phyloP scores from a whole-genome alignment of 2,797 vertebrate species.

The Brachyrhaphis roseni region DNA sequence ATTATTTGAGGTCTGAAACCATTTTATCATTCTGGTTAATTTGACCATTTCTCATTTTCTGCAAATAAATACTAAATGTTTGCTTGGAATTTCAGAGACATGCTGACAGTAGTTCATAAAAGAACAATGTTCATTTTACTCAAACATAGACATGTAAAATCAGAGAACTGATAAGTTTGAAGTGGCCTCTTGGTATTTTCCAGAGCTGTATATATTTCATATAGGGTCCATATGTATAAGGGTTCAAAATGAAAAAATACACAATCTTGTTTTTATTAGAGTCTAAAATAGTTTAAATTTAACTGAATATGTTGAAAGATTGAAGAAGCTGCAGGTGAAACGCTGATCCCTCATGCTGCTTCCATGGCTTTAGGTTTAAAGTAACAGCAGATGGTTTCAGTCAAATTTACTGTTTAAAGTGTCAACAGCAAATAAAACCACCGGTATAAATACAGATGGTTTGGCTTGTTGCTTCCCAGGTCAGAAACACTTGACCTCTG shows the following conservation, averaged over 20 bases:
- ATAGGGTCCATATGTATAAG: not conserved
- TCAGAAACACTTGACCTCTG: not conserved
- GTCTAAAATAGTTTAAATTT: not conserved
- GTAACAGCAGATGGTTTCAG: not conserved
- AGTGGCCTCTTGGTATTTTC: too few relatives aligned
- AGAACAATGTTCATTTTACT: too few relatives aligned
- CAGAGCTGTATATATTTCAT: not conserved
- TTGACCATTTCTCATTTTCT: too few relatives aligned
- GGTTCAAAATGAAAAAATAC: not conserved
- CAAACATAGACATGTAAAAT: too few relatives aligned
- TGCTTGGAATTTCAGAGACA: too few relatives aligned
- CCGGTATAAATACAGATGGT: not conserved
- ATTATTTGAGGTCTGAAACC: too few relatives aligned
- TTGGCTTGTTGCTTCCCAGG: not conserved
- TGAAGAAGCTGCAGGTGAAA: not conserved
- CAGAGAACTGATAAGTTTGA: too few relatives aligned
- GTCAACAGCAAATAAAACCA: not conserved
- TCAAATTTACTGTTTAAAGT: not conserved
- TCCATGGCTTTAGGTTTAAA: not conserved
- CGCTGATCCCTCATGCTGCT: not conserved
- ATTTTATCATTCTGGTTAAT: too few relatives aligned
- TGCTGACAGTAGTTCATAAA: too few relatives aligned
- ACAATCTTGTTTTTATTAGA: not conserved
- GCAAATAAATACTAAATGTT: too few relatives aligned
- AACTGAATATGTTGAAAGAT: not conserved